Evolutionary conservation across 2,113 vertebrate genomes (phyloP).

Genomic region (Rhinichthys klamathensis): DNA sequence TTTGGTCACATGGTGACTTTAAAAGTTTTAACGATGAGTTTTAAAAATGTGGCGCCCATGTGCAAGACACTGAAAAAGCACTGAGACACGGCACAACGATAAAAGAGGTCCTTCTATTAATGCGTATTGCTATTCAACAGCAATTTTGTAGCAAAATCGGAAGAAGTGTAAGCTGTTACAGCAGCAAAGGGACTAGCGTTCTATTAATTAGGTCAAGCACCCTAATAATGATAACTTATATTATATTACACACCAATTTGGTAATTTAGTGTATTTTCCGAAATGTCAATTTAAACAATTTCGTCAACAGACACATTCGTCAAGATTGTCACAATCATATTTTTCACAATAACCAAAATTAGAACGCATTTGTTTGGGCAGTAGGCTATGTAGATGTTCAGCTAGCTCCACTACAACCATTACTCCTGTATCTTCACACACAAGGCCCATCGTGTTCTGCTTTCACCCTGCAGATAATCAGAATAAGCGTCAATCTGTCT

Average conservation of each 20-base stretch:
- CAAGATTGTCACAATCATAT: not conserved
- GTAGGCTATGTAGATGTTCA: conserved; percentile 27
- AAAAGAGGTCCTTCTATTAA: not conserved
- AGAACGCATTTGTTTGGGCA: not conserved
- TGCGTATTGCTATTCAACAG: not conserved
- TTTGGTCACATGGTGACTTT: not conserved
- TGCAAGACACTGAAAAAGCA: not conserved
- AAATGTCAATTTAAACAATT: not conserved
- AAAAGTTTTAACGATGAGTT: not conserved
- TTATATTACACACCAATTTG: not conserved
- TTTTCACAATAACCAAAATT: not conserved
- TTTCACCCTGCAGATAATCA: conserved; percentile 17
- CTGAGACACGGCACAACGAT: too few species aligned
- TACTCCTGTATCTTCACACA: not conserved
- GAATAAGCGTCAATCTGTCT: not conserved
- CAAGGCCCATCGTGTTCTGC: not conserved
- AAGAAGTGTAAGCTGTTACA: not conserved
- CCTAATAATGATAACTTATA: not conserved
- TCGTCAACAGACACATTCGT: too few species aligned
- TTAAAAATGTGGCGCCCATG: not conserved
- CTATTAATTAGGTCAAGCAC: not conserved
- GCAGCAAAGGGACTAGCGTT: not conserved
- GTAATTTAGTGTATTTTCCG: not conserved
- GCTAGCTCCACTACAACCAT: conserved; percentile 11
- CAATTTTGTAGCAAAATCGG: not conserved